These are phyloP conservation scores for Phalacrocorax aristotelis DNA, from an alignment of 2,113 vertebrate genomes.

Conservation along the genomic window DNA sequence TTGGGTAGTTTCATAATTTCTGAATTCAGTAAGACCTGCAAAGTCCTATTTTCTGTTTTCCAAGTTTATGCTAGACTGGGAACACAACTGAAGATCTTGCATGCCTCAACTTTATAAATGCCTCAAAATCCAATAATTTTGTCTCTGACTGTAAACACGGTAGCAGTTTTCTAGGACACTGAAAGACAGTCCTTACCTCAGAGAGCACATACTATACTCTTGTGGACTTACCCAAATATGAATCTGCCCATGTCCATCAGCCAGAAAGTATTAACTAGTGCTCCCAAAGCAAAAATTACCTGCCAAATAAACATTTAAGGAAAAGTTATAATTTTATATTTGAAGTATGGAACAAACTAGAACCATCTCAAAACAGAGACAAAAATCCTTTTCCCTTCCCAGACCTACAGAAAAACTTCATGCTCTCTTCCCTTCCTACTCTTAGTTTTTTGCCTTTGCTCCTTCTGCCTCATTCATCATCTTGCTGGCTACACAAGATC, in stretches of 20 bases:
- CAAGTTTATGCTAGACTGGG: not conserved
- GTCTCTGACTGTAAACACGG: rapidly evolving
- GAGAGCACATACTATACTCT: rapidly evolving
- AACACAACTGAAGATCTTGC: not conserved
- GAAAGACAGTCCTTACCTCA: not conserved
- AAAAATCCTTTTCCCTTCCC: not conserved
- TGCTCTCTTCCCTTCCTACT: not conserved
- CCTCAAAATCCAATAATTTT: not conserved
- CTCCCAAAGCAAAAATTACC: slow-evolving; percentile 92
- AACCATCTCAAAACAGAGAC: not conserved
- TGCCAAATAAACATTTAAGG: slow-evolving; percentile 22
- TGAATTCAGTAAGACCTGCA: not conserved
- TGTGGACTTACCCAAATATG: slow-evolving; percentile 90
- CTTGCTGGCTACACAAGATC: not conserved
- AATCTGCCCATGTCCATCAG: slow-evolving; percentile 92
- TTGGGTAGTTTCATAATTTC: not conserved
- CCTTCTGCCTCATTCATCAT: not conserved
- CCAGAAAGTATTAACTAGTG: slow-evolving; percentile 85
- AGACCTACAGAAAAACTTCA: not conserved
- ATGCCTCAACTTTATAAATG: not conserved
- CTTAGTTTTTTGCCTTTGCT: not conserved
- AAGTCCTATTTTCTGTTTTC: not conserved
- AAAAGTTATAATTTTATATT: rapidly evolving
- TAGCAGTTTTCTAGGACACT: not conserved
- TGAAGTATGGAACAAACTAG: not conserved